Base-by-base conservation (phyloP, 2,888 invertebrate species). In the Amaurobius ferox region DNA sequence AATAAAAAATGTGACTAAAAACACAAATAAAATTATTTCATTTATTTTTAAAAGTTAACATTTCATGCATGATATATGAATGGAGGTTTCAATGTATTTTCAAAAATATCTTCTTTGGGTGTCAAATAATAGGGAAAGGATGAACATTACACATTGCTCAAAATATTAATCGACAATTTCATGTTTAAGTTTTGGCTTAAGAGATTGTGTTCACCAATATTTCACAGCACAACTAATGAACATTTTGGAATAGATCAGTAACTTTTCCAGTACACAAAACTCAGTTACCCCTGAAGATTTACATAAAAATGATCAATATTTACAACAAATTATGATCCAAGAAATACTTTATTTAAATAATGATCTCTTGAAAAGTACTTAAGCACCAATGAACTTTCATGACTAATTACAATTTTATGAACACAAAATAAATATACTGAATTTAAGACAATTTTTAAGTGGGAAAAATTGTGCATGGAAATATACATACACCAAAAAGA, bases 31-130 rank as follows among this genome's bases (percentile, higher is more conserved):
- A 44, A 44, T 44, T 44, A 44, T 1, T 44, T 2, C 44, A 44
- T 44, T 44, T 44, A 44, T 44, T 44, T 44, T 44, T 16, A 44
- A 16, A 16, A 7, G 2, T 44, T 44, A 44, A 44, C 44, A 44
- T 44, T 44, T 44, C 44, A 44, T 44, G 44, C 44, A 44, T 16
- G 44, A 44, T 16, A 44, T 44, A 44, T 44, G 44, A 44, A 44
- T 44, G 16, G 16, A 44, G 16, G 2, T 2, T 16, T 7, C 9
- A 7, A 44, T 44, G 16, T 16, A 44, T 13, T 44, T 44, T 44
- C 6, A 44, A 44, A 44, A 44, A 44, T 44, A 44, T 44, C 6
- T 44, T 16, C 35, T 44, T 2, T 44, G 44, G 2, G 16, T 44
- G 9, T 7, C 2, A 13, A 44, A 44, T 44, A 16, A 44, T 13